Evolutionary conservation across 2,797 vertebrate species (phyloP), one percentile per base, ranked within the genome.

Genomic region (Pithecia hirsuta): DNA sequence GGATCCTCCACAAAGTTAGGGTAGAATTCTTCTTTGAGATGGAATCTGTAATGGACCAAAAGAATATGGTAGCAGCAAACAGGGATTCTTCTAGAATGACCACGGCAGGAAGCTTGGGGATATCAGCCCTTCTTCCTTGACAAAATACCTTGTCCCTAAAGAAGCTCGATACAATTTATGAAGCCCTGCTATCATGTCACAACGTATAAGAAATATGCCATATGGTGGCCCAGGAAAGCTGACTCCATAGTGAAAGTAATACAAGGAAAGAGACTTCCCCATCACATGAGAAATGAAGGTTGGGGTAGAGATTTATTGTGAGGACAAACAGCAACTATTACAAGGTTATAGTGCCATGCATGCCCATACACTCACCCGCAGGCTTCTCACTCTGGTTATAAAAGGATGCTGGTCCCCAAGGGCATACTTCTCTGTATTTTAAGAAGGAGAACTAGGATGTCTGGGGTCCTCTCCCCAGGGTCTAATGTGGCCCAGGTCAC

Each of bases 271-370:
- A 97, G 92, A 67, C 85, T 75, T 83, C 36, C 28, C 75, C 39
- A 52, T 87, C 96, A 92, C 91, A 8, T 24, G 90, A 93, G 94
- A 97, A 98, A 93, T 92, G 86, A 95, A 97, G 94, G 19, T 86
- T 75, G 61, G 10, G 96, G 97, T 85, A 96, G 81, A 92, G 72
- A 89, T 91, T 98, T 96, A 98, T 33, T 55, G 7, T 33, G 2
- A 93, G 39, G 87, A 59, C 26, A 81, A 90, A 96, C 87, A 87
- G 20, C 41, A 41, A 83, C 91, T 91, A 64, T 92, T 87, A 24
- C 26, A 80, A 39, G 61, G n/a, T 44, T n/a, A 44, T 12, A 50
- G 9, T 0, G 8, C 30, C 24, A 0, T 5, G 50, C 2, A 24
- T 3, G 2, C 36, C 64, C 8, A 93, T 67, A 83, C 61, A 61